Conservation (phyloP, 2,888 invertebrate species). For the Drosophila emarginata region DNA sequence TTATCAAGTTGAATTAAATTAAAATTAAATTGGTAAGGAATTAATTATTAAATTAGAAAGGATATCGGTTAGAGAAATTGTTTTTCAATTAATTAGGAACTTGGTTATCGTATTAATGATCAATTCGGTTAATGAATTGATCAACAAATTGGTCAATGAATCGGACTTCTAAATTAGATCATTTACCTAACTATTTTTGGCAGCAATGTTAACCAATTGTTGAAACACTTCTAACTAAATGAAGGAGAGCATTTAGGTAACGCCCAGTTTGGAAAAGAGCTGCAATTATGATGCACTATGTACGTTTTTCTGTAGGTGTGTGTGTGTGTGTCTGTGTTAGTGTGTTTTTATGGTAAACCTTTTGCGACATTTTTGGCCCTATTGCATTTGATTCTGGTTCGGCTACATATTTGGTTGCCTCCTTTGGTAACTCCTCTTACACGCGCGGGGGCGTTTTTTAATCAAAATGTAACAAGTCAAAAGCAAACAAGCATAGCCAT, state of each 20-base stretch:
- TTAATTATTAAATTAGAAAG: too few relatives aligned
- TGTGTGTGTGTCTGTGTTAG: constrained; percentile 18
- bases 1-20: too few relatives aligned
- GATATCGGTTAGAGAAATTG: too few relatives aligned
- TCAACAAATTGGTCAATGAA: not conserved
- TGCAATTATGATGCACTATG: constrained; percentile 1
- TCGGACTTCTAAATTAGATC: not conserved
- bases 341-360: constrained; percentile 13
- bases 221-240: not conserved
- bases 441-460: constrained; percentile 77
- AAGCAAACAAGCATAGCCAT: constrained; percentile 67
- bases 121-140: too few relatives aligned
- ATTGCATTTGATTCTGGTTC: constrained; percentile 46
- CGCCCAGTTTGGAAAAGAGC: constrained; percentile 9
- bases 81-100: too few relatives aligned
- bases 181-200: not conserved
- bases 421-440: constrained; percentile 51
- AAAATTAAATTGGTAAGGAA: too few relatives aligned
- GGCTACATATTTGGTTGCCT: constrained; percentile 12
- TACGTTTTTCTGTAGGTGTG: constrained; percentile 31
- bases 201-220: not conserved
- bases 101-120: too few relatives aligned
- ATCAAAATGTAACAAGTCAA: constrained; percentile 77
- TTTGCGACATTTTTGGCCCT: constrained; percentile 65
- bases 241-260: constrained; percentile 3